Conservation (phyloP, 2,888 invertebrate genomes). For the Drosophila birchii region DNA sequence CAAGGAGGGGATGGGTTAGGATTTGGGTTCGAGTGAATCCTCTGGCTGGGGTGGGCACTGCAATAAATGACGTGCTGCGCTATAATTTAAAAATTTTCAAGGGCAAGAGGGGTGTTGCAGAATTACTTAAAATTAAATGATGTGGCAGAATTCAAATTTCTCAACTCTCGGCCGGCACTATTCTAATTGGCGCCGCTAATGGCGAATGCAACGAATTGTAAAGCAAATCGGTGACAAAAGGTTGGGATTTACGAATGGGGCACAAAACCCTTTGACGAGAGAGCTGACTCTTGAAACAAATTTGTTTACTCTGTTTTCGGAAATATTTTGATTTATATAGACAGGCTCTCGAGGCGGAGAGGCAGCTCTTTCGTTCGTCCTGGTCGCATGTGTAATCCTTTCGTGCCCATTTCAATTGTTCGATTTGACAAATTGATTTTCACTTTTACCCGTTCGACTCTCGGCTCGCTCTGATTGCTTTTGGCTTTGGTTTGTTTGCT, state of each 20-base stretch:
- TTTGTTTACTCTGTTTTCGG: slow-evolving; percentile 72
- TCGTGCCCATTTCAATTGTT: slow-evolving; percentile 75
- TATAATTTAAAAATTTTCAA: slow-evolving; percentile 82
- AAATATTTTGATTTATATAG: slow-evolving; percentile 76
- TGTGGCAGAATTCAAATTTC: slow-evolving; percentile 83
- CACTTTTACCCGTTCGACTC: slow-evolving; percentile 59
- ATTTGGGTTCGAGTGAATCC: slow-evolving; percentile 1
- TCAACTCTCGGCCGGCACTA: slow-evolving; percentile 53
- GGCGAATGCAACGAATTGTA: slow-evolving; percentile 63
- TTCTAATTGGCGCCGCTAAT: slow-evolving; percentile 79
- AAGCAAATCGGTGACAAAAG: slow-evolving; percentile 53
- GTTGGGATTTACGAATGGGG: not conserved
- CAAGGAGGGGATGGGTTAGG: slow-evolving; percentile 9
- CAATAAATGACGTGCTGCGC: slow-evolving; percentile 61
- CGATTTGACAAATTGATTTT: slow-evolving; percentile 78
- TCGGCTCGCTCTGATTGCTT: slow-evolving; percentile 64
- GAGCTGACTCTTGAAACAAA: slow-evolving; percentile 60
- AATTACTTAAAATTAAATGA: slow-evolving; percentile 81
- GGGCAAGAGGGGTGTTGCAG: slow-evolving; percentile 38
- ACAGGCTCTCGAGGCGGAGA: slow-evolving; percentile 46
- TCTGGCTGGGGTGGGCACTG: slow-evolving; percentile 12
- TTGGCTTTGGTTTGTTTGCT: slow-evolving; percentile 72
- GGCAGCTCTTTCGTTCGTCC: slow-evolving; percentile 19
- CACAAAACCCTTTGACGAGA: slow-evolving; percentile 60
- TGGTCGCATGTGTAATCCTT: slow-evolving; percentile 67